phyloP scores from a whole-genome alignment of 2,888 invertebrate genomes.

The Volucella inflata region DNA sequence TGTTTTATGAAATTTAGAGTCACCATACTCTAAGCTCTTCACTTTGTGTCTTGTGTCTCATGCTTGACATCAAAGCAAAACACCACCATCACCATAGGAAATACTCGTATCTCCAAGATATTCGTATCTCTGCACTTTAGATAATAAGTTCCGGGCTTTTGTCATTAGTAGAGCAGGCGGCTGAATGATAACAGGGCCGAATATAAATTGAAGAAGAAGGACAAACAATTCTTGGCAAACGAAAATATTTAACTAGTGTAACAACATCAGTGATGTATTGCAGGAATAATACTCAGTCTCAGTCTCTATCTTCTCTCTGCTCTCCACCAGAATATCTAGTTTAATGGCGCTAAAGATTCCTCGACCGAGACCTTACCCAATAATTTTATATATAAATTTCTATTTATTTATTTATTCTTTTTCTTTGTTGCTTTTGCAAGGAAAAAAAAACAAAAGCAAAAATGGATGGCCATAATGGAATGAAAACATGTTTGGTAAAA shows the following conservation, averaged over 20 bases:
- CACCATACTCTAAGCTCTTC: not conserved
- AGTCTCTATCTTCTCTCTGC: not conserved
- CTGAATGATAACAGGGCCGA: conserved; percentile 37
- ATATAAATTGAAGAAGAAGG: conserved; percentile 52
- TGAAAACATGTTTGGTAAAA: conserved; percentile 60
- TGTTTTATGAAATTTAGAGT: conserved; percentile 31
- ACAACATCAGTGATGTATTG: conserved; percentile 46
- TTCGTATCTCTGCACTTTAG: conserved; percentile 34
- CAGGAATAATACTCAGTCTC: conserved; percentile 31
- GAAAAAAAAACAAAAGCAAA: too few relatives aligned
- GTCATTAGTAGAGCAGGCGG: conserved; percentile 41
- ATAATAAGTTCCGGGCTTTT: conserved; percentile 54
- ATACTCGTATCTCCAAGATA: conserved; percentile 13
- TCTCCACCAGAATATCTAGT: conserved; percentile 4
- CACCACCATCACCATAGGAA: conserved; percentile 20
- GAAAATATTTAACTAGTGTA: conserved; percentile 62
- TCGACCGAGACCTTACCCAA: conserved; percentile 33
- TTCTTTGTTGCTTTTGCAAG: not conserved
- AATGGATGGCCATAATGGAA: conserved; percentile 56
- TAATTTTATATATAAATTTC: conserved; percentile 32
- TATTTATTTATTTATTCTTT: not conserved
- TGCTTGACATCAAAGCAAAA: not conserved
- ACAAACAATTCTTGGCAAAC: conserved; percentile 52
- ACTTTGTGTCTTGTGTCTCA: not conserved
- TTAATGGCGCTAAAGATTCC: conserved; percentile 64